Evolutionary conservation across 2,888 invertebrate species (phyloP).

Genomic region (Cantharis lateralis): DNA sequence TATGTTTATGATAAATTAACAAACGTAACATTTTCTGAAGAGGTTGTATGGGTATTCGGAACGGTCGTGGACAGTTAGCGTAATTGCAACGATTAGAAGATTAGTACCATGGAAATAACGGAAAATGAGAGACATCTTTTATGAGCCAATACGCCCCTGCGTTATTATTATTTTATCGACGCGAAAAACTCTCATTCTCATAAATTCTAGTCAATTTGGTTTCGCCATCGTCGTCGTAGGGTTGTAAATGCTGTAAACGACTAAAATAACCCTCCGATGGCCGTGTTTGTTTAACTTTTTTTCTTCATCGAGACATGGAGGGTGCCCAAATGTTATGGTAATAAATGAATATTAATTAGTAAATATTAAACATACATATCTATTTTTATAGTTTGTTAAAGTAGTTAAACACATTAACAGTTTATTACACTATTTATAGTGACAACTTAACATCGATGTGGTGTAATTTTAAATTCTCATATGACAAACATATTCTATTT

Average conservation of each 20-base stretch:
- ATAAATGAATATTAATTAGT: background rate
- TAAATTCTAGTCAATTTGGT: background rate
- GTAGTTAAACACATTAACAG: slow-evolving; percentile 15
- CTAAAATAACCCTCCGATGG: background rate
- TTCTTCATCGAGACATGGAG: background rate
- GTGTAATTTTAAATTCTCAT: slow-evolving; percentile 25
- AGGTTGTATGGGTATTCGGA: background rate
- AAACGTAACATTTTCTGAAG: background rate
- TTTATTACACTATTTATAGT: slow-evolving; percentile 19
- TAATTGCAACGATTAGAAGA: background rate
- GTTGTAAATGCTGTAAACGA: background rate
- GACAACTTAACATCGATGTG: slow-evolving; percentile 17
- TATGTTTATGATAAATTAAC: background rate
- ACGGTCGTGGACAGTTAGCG: background rate
- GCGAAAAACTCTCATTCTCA: background rate
- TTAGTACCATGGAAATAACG: background rate
- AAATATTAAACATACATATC: background rate
- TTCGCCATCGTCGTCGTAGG: background rate
- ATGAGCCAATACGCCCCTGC: background rate
- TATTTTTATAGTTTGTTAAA: slow-evolving; percentile 7
- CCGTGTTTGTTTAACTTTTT: background rate
- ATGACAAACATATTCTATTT: slow-evolving; percentile 24
- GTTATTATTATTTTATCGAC: background rate
- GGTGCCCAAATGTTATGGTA: background rate
- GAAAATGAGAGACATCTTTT: background rate